A percentile compares a stretch with the other conserved stretches of the same genome.
phyloP scores from a whole-genome alignment of 2,797 vertebrate species.

The Bradypodion pumilum region DNA sequence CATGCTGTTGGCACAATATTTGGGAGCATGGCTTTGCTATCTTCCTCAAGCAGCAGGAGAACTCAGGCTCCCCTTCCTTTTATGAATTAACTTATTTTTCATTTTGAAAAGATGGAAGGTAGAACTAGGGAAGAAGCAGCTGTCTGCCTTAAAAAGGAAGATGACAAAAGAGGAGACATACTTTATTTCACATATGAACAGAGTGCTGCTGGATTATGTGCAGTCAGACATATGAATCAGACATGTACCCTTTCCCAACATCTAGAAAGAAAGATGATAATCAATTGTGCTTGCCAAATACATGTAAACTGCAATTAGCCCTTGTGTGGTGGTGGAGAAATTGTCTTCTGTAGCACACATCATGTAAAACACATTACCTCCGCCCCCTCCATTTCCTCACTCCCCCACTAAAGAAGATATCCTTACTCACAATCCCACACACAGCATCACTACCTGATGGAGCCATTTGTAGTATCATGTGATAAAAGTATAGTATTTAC shows the following conservation, averaged over 20 bases:
- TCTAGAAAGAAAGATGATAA: conserved; percentile 28
- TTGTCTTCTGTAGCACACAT: neutral
- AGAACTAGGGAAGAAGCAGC: conserved; percentile 33
- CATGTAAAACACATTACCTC: conserved; percentile 3
- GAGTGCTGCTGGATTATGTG: neutral
- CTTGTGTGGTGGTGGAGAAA: neutral
- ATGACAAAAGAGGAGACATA: neutral
- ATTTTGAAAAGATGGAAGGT: conserved; percentile 29
- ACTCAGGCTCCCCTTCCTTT: neutral
- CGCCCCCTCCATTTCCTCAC: neutral
- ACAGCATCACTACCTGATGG: neutral
- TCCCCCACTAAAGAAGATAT: neutral
- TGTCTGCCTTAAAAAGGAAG: conserved; percentile 22
- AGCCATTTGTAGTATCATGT: neutral
- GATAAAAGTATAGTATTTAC: neutral
- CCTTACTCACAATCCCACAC: conserved; percentile 7
- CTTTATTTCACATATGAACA: neutral
- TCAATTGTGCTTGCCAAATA: conserved; percentile 12
- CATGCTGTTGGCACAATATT: too few species aligned
- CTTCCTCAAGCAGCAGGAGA: too few species aligned
- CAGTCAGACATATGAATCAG: neutral
- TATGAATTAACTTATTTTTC: conserved; percentile 36
- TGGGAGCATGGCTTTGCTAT: too few species aligned
- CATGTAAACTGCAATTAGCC: neutral
- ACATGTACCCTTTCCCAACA: neutral